Evolutionary conservation across 1,140 invertebrate species (phyloP).

Genomic region (Drosophila kurseongensis): DNA sequence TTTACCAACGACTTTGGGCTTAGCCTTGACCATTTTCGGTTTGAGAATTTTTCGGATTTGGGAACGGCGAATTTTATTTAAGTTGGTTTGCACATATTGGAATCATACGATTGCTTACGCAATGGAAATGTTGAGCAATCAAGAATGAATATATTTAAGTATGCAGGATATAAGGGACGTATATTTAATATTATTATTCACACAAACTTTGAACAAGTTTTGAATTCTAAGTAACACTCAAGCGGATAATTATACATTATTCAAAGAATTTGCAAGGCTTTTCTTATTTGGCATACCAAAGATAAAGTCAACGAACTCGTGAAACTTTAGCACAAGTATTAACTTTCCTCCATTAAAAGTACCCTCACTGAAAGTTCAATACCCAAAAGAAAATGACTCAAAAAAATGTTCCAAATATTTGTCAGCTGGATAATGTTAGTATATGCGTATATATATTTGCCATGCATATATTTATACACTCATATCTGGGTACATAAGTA

Average conservation of each 20-base stretch:
- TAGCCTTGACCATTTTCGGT: conserved; percentile 51
- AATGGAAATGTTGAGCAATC: neutral
- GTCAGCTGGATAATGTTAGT: conserved; percentile 1
- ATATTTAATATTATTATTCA: conserved; percentile 3
- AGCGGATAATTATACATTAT: conserved; percentile 29
- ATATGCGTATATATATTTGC: neutral
- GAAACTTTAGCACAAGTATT: conserved; percentile 19
- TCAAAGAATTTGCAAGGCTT: conserved; percentile 6
- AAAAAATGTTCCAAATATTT: conserved; percentile 35
- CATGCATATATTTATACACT: neutral
- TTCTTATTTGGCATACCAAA: conserved; percentile 3
- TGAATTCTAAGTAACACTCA: conserved; percentile 22
- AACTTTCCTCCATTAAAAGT: conserved; percentile 20
- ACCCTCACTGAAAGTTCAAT: conserved; percentile 24
- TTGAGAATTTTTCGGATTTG: conserved; percentile 1
- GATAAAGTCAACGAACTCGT: conserved; percentile 36
- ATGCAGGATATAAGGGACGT: neutral
- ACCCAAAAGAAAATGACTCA: conserved; percentile 10
- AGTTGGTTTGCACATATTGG: conserved; percentile 4
- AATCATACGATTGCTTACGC: neutral
- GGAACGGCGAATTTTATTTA: conserved; percentile 1
- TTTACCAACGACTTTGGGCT: conserved; percentile 31
- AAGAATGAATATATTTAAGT: neutral
- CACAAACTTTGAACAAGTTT: conserved; percentile 28
- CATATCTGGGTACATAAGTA: conserved; percentile 10